A percentile compares a stretch with the other conserved stretches of the same genome.
Evolutionary conservation across 2,888 invertebrate genomes (phyloP).

Genomic region (Heliconius cydno): DNA sequence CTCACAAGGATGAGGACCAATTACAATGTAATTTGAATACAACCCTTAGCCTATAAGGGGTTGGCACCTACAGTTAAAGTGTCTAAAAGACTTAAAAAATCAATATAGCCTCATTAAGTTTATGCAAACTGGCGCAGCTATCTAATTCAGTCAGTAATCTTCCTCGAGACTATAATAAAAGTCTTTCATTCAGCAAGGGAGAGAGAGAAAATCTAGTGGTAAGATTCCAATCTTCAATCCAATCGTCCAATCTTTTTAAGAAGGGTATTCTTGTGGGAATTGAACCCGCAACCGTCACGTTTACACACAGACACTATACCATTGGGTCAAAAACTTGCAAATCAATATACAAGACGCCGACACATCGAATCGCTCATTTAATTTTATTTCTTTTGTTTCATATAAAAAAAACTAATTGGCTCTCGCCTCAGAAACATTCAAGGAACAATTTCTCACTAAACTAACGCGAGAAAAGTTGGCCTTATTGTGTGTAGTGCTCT

Average conservation of each 20-base stretch:
- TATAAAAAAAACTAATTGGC: constrained; percentile 59
- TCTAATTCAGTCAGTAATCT: not conserved
- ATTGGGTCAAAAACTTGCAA: constrained; percentile 11
- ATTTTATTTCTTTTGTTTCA: constrained; percentile 53
- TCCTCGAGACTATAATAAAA: not conserved
- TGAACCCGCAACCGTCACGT: not conserved
- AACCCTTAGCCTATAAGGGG: not conserved
- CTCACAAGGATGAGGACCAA: not conserved
- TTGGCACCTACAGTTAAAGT: not conserved
- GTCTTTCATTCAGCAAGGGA: not conserved
- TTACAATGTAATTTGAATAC: not conserved
- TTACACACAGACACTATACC: not conserved
- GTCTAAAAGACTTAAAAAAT: not conserved
- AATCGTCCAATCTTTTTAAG: too few species aligned
- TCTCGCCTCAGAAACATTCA: constrained; percentile 51
- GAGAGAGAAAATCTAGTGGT: too few species aligned
- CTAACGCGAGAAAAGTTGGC: constrained; percentile 58
- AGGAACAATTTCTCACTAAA: constrained; percentile 65
- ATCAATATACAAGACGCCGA: constrained; percentile 28
- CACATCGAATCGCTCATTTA: constrained; percentile 48
- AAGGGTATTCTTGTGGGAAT: not conserved
- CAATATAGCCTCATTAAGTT: not conserved
- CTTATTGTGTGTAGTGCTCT: constrained; percentile 40
- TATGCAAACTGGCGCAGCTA: constrained; percentile 8
- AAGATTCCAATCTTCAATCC: not conserved